Conservation (phyloP, 2,888 invertebrate genomes). For the Mycogona germanica region DNA sequence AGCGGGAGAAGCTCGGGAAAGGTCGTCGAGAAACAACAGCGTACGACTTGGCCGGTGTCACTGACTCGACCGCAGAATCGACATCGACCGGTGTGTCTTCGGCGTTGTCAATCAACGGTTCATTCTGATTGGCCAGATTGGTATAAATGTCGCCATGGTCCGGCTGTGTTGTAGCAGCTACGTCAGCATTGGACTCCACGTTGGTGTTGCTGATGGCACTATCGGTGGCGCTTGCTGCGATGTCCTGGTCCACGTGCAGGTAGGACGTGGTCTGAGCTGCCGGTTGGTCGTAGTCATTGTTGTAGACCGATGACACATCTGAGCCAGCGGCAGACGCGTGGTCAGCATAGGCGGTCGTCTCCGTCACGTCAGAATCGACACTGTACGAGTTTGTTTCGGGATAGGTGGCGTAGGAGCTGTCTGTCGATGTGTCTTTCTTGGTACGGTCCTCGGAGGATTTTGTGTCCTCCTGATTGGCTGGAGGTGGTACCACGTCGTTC, state of each 20-base stretch:
- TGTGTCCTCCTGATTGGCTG: too few species aligned
- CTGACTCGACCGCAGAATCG: neutral
- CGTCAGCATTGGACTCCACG: neutral
- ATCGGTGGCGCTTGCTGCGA: neutral
- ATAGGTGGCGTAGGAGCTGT: neutral
- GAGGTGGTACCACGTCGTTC: neutral
- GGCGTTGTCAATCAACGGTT: neutral
- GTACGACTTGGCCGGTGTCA: neutral
- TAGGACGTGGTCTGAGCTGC: neutral
- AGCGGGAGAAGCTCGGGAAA: neutral
- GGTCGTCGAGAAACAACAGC: neutral
- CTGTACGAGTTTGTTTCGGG: neutral
- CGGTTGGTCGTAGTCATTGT: neutral
- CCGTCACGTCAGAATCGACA: neutral
- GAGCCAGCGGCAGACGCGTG: too few species aligned
- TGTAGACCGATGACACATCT: too few species aligned
- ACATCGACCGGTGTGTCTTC: neutral
- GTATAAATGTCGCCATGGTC: neutral
- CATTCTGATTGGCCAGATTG: neutral
- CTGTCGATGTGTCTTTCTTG: neutral
- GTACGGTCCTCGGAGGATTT: neutral
- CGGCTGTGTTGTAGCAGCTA: neutral
- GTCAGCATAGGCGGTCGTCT: neutral
- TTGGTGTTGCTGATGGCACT: neutral
- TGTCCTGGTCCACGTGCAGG: constrained; percentile 2